These are phyloP conservation scores for Synanthedon andrenaeformis DNA, from an alignment of 2,888 invertebrate genomes.

Conservation along the genomic window DNA sequence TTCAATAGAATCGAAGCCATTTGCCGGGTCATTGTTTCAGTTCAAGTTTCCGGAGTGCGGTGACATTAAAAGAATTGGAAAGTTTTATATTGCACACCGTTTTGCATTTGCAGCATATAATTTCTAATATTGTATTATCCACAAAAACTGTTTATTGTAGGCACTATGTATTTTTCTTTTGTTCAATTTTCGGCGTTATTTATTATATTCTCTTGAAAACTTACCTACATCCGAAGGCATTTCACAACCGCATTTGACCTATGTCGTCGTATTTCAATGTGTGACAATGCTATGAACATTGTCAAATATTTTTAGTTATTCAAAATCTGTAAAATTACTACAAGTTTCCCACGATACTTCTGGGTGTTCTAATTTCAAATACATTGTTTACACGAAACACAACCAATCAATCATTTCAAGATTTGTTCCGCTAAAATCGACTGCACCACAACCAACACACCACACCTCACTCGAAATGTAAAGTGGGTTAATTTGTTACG, in stretches of 20 bases:
- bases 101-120: no score
- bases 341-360: slow-evolving; percentile 32
- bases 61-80: slow-evolving; percentile 9
- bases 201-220: no score
- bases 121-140: no score
- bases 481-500: slow-evolving; percentile 44
- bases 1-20: slow-evolving; percentile 18
- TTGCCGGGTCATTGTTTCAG: slow-evolving; percentile 24
- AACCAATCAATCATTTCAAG: slow-evolving; percentile 24
- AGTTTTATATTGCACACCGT: no score
- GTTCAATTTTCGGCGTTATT: no score
- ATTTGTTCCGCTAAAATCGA: slow-evolving; percentile 17
- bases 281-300: no score
- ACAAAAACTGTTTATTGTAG: no score
- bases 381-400: slow-evolving; percentile 38
- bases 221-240: no score
- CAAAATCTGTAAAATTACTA: no score
- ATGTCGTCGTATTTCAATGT: slow-evolving; percentile 4
- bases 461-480: slow-evolving; percentile 18
- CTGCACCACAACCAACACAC: slow-evolving; percentile 8
- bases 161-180: no score
- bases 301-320: no score
- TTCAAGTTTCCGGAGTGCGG: slow-evolving; percentile 25
- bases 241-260: background rate
- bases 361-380: slow-evolving; percentile 18